phyloP scores from a whole-genome alignment of 2,797 vertebrate genomes.

The Channallabes apus region DNA sequence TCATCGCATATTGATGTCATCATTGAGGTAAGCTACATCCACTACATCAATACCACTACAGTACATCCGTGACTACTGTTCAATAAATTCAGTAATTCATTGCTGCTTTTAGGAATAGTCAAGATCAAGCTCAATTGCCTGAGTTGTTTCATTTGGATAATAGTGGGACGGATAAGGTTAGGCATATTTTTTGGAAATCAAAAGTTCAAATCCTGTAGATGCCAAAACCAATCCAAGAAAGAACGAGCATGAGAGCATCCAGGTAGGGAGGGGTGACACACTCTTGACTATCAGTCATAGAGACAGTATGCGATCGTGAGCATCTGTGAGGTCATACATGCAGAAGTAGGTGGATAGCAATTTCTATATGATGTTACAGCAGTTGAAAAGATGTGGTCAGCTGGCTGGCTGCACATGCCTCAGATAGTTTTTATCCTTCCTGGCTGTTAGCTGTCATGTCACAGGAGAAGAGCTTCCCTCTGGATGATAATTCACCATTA shows the following conservation, averaged over 20 bases:
- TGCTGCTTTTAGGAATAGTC: background rate
- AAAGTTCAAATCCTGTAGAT: background rate
- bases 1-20: conserved; percentile 77
- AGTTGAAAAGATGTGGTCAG: background rate
- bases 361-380: background rate
- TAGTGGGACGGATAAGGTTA: too few species aligned
- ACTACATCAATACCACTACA: background rate
- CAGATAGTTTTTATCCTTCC: background rate
- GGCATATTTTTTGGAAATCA: background rate
- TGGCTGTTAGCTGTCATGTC: background rate
- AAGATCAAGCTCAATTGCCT: background rate
- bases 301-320: background rate
- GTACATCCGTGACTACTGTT: background rate
- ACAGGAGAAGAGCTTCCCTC: background rate
- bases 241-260: background rate
- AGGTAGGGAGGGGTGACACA: background rate
- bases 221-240: background rate
- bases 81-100: background rate
- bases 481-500: background rate
- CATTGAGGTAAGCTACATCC: conserved; percentile 80
- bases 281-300: background rate
- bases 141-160: background rate
- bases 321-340: background rate
- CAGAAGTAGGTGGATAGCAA: background rate
- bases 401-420: background rate